phyloP scores from a whole-genome alignment of 1,140 invertebrate genomes.

The Drosophila kohkoa region DNA sequence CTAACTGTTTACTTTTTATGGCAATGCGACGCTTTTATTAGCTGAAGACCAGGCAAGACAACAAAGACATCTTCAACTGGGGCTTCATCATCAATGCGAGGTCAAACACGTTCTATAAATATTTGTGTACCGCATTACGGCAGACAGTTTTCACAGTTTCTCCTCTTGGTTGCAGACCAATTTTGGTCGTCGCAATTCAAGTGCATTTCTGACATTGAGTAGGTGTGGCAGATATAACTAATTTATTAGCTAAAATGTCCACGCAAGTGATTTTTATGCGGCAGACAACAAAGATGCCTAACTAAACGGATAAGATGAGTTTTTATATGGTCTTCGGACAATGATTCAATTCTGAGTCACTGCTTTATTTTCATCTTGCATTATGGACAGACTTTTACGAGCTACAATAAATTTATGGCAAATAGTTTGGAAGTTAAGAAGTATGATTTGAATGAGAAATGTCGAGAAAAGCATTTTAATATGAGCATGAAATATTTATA shows the following conservation, averaged over 20 bases:
- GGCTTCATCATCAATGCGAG: slow-evolving; percentile 25
- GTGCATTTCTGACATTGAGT: slow-evolving; percentile 8
- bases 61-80: slow-evolving; percentile 21
- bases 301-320: background rate
- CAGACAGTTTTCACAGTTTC: slow-evolving; percentile 38
- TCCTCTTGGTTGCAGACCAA: slow-evolving; percentile 33
- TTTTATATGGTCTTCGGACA: no score
- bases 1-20: slow-evolving; percentile 23
- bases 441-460: no score
- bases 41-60: slow-evolving; percentile 12
- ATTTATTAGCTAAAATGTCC: slow-evolving; percentile 33
- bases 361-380: background rate
- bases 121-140: slow-evolving; percentile 64
- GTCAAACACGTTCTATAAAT: slow-evolving; percentile 66
- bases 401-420: no score
- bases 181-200: slow-evolving; percentile 18
- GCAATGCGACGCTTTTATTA: slow-evolving; percentile 46
- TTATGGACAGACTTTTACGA: background rate
- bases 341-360: background rate
- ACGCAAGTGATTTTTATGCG: slow-evolving; percentile 12
- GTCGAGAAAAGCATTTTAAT: no score
- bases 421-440: no score
- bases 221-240: slow-evolving; percentile 13
- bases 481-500: no score
- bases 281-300: slow-evolving; percentile 22